Conservation (phyloP, 2,888 invertebrate species). For the Parascotia fuliginaria region DNA sequence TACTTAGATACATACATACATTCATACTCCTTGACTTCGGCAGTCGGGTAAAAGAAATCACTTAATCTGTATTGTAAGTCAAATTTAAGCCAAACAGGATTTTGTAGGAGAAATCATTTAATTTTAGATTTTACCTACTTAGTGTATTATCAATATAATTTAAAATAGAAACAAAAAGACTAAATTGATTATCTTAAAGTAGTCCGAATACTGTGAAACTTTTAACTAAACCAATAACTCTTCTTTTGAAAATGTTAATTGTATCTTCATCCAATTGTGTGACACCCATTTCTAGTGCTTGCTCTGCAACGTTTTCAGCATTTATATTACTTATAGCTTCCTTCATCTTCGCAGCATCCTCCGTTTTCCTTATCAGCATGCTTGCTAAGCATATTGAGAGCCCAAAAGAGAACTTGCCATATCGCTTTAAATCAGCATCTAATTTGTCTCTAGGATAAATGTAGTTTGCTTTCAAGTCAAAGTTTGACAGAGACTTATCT, state of each 20-base stretch:
- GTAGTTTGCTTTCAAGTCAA: constrained; percentile 37
- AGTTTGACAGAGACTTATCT: constrained; percentile 38
- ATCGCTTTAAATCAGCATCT: constrained; percentile 46
- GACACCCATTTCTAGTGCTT: neutral
- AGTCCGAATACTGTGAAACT: constrained; percentile 29
- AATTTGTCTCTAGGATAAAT: constrained; percentile 45
- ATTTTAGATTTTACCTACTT: no score
- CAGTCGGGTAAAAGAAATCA: no score
- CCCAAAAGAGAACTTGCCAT: constrained; percentile 37
- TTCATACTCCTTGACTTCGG: no score
- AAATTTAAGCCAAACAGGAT: no score
- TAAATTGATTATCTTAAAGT: neutral
- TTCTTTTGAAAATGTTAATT: constrained; percentile 18
- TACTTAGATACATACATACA: no score
- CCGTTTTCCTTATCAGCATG: constrained; percentile 32
- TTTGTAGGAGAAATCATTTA: no score
- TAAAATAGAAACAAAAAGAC: no score
- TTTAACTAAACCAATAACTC: constrained; percentile 33
- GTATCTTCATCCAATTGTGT: constrained; percentile 18
- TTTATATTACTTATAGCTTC: constrained; percentile 11
- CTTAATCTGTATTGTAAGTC: no score
- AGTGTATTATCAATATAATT: no score
- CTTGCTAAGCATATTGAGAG: constrained; percentile 29
- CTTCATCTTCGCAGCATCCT: constrained; percentile 37
- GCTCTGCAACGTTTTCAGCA: neutral